phyloP scores from a whole-genome alignment of 1,140 invertebrate genomes.

The Copidosoma floridanum region DNA sequence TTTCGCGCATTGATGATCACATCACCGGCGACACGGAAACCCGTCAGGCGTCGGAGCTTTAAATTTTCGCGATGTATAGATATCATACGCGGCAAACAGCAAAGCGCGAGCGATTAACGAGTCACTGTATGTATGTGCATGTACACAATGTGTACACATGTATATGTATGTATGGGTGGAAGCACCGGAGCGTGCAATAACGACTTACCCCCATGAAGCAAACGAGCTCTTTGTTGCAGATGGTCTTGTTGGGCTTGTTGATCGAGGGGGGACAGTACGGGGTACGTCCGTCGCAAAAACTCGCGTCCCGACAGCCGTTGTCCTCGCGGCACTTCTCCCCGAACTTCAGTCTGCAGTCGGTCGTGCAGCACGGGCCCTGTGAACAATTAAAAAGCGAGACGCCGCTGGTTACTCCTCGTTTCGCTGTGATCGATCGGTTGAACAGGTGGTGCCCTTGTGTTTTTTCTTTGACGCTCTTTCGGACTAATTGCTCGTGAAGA shows the following conservation, averaged over 20 bases:
- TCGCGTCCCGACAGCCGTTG: constrained; percentile 88
- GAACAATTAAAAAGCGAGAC: constrained; percentile 41
- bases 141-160: no score
- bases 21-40: no score
- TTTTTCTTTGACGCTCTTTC: no score
- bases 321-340: constrained; percentile 89
- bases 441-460: no score
- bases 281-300: constrained; percentile 82
- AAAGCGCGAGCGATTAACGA: no score
- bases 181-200: not conserved
- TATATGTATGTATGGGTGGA: no score
- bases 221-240: constrained; percentile 90
- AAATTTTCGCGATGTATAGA: no score
- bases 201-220: constrained; percentile 89
- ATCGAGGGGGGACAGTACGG: constrained; percentile 86
- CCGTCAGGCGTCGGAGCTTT: no score
- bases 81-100: no score
- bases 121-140: no score
- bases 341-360: constrained; percentile 80
- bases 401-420: not conserved
- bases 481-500: no score
- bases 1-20: no score
- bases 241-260: constrained; percentile 90
- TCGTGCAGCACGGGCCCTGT: constrained; percentile 93
- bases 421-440: constrained; percentile 23